phyloP scores from a whole-genome alignment of 2,888 invertebrate genomes.

The Epinotia demarniana region DNA sequence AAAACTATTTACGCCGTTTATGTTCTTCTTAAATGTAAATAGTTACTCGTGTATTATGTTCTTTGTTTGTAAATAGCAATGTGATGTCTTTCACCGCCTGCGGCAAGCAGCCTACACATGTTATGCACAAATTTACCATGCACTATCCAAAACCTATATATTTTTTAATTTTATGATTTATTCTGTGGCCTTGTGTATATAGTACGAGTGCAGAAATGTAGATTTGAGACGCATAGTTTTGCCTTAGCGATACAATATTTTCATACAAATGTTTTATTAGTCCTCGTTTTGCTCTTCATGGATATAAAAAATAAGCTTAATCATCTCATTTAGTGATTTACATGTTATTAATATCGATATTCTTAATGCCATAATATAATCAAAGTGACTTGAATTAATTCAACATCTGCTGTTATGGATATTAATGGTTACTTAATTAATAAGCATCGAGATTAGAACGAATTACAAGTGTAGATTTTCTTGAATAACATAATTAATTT shows the following conservation, averaged over 20 bases:
- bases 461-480: not conserved
- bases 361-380: constrained; percentile 27
- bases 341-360: constrained; percentile 11
- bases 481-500: not conserved
- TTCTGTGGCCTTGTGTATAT: too few species aligned
- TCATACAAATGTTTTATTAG: constrained; percentile 37
- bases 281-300: constrained; percentile 36
- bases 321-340: constrained; percentile 22
- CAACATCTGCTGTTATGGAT: constrained; percentile 16
- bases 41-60: too few species aligned
- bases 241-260: constrained; percentile 31
- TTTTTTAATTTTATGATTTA: not conserved
- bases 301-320: constrained; percentile 23
- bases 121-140: too few species aligned
- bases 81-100: too few species aligned
- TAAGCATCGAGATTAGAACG: not conserved
- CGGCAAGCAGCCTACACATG: too few species aligned
- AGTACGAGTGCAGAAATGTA: not conserved
- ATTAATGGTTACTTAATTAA: constrained; percentile 19
- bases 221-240: constrained; percentile 14
- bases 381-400: constrained; percentile 4
- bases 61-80: too few species aligned
- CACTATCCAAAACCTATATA: too few species aligned
- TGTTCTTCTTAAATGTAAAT: too few species aligned
- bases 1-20: too few species aligned